A percentile compares a stretch with the other conserved stretches of the same genome.
phyloP scores from a whole-genome alignment of 2,797 vertebrate species.

The Muscicapa striata region DNA sequence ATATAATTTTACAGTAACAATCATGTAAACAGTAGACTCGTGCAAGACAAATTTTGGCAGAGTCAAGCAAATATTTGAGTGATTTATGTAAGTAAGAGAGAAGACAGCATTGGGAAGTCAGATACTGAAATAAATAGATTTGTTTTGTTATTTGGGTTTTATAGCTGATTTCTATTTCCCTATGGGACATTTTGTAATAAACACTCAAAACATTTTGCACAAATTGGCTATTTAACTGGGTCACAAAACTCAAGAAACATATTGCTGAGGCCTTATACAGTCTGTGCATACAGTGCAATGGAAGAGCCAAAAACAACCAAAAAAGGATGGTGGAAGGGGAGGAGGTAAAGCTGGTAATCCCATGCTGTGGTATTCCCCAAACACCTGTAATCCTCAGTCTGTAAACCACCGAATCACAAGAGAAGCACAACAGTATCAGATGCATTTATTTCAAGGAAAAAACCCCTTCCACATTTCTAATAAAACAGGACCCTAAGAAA shows the following conservation, averaged over 20 bases:
- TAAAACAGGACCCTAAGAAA: background rate
- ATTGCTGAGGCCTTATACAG: background rate
- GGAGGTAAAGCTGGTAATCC: background rate
- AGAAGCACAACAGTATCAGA: background rate
- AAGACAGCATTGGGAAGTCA: constrained; percentile 36
- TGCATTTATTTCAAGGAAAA: background rate
- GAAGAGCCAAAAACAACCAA: background rate
- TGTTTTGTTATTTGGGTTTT: background rate
- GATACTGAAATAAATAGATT: background rate
- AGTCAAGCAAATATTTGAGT: background rate
- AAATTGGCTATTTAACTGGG: background rate
- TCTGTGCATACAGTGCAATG: background rate
- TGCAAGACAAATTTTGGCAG: background rate
- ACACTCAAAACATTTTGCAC: background rate
- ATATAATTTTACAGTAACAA: background rate
- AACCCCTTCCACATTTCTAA: fast-evolving
- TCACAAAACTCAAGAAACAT: background rate
- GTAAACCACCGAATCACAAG: background rate
- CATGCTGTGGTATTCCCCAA: background rate
- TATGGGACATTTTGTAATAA: background rate
- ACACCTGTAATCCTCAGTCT: background rate
- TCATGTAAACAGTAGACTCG: background rate
- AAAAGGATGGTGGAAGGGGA: background rate
- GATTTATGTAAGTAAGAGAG: constrained; percentile 12
- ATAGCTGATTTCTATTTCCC: constrained; percentile 29